These are phyloP conservation scores for Drosophila phalerata DNA, from an alignment of 2,888 invertebrate genomes.

Conservation along the genomic window DNA sequence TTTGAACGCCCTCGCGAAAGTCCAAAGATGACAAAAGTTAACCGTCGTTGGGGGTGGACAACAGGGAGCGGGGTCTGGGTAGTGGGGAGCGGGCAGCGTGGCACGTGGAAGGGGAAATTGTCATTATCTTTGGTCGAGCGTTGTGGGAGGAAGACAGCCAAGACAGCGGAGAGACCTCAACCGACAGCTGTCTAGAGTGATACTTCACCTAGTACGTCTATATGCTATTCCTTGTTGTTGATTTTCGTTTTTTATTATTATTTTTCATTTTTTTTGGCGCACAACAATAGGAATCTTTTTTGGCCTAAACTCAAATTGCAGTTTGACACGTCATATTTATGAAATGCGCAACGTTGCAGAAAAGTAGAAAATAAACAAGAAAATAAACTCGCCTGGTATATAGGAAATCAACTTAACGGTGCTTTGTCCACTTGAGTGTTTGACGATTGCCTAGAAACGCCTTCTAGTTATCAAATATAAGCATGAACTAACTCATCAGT, in stretches of 20 bases:
- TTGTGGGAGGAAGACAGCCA: slow-evolving; percentile 29
- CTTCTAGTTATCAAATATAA: slow-evolving; percentile 12
- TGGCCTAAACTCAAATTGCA: slow-evolving; percentile 66
- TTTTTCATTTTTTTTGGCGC: slow-evolving; percentile 42
- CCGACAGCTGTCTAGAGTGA: slow-evolving; percentile 54
- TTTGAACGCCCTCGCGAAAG: slow-evolving; percentile 67
- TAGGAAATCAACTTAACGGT: slow-evolving; percentile 18
- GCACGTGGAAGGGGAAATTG: slow-evolving; percentile 58
- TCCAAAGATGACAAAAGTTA: slow-evolving; percentile 64
- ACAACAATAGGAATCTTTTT: slow-evolving; percentile 46
- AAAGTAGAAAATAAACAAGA: slow-evolving; percentile 71
- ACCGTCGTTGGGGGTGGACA: slow-evolving; percentile 10
- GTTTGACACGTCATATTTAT: slow-evolving; percentile 79
- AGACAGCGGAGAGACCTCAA: slow-evolving; percentile 24
- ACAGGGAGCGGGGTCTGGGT: not conserved
- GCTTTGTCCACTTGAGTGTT: slow-evolving; percentile 64
- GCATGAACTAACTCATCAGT: not conserved
- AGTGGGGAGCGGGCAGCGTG: not conserved
- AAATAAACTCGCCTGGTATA: slow-evolving; percentile 59
- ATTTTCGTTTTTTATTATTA: not conserved
- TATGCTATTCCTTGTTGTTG: not conserved
- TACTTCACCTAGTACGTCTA: slow-evolving; percentile 27
- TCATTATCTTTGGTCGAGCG: slow-evolving; percentile 66
- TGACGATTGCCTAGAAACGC: slow-evolving; percentile 59
- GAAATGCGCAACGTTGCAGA: slow-evolving; percentile 79